Base-by-base conservation (phyloP, 1,140 invertebrate genomes). In the Epicauta chinensis region DNA sequence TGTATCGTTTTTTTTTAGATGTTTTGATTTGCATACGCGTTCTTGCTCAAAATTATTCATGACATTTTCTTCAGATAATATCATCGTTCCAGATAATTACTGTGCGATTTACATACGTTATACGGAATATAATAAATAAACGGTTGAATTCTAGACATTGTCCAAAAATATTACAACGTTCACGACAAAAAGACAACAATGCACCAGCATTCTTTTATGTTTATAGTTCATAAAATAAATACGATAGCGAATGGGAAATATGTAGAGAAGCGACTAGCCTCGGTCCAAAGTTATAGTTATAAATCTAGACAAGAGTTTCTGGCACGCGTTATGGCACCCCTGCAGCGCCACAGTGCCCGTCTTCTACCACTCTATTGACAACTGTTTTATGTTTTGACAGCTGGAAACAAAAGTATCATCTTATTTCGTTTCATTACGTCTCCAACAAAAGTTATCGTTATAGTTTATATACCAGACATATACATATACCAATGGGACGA, bases 381-480 rank as follows among this genome's bases (percentile, higher is more conserved):
- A 59, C 56, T 59, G 43, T 55, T 58, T 58, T 58, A 58, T 58
- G 56, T 55, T 59, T 59, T 59, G 56, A 59, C 56, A 59, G 56
- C 34, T 55, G 47, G 44, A 55, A 59, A 59, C 56, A 59, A 59
- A 59, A 57, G 55, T 53, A 57, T 42, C 37, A 49, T 57, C 31
- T 35, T 53, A 53, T 57, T 57, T 50, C 50, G n/a, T 57, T 57
- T 53, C 55, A 57, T 57, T 57, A 57, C 38, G 45, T 49, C 30
- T 40, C 40, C 50, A 44, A 10, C 11, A 10, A 39, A 44, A 44
- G 40, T 45, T 53, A 57, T 50, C 31, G 42, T 46, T 40, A 53
- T 53, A 49, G 43, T 40, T 53, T 57, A 49, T 53, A 53, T 23
- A 53, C 50, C 37, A 46, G 42, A 34, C 38, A 42, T 44, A 14